These are phyloP conservation scores for Falco concolor DNA, from an alignment of 2,797 vertebrate genomes.

Conservation along the genomic window DNA sequence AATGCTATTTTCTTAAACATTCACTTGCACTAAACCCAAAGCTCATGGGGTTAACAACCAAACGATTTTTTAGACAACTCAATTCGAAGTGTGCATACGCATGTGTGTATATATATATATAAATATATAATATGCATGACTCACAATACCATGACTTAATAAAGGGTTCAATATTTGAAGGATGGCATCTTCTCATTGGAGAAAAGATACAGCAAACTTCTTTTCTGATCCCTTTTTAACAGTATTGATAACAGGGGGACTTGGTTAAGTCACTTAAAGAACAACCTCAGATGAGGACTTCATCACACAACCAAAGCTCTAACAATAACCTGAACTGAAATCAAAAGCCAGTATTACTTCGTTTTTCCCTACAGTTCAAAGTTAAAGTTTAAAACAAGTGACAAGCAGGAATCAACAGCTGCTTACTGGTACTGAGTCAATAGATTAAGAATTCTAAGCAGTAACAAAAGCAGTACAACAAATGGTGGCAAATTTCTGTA, in stretches of 20 bases:
- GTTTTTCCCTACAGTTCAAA: background rate
- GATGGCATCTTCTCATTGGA: background rate
- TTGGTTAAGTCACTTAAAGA: background rate
- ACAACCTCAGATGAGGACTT: background rate
- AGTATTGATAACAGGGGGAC: background rate
- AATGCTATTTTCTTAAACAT: background rate
- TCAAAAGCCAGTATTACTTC: background rate
- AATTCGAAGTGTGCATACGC: background rate
- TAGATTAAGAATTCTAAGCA: background rate
- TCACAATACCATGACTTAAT: background rate
- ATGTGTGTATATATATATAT: background rate
- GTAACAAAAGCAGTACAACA: background rate
- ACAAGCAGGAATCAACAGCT: background rate
- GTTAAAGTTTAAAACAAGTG: background rate
- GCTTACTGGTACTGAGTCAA: background rate
- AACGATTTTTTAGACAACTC: background rate
- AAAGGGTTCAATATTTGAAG: background rate
- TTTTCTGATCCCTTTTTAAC: background rate
- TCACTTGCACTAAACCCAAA: background rate
- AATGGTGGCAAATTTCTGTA: background rate
- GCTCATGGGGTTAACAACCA: background rate
- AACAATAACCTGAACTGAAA: background rate
- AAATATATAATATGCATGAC: accelerated
- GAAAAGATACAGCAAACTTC: background rate
- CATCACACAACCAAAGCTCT: background rate